Evolutionary conservation across 2,113 vertebrate genomes (phyloP), one percentile per base, ranked within the genome.

Genomic region (Delphinapterus leucas): DNA sequence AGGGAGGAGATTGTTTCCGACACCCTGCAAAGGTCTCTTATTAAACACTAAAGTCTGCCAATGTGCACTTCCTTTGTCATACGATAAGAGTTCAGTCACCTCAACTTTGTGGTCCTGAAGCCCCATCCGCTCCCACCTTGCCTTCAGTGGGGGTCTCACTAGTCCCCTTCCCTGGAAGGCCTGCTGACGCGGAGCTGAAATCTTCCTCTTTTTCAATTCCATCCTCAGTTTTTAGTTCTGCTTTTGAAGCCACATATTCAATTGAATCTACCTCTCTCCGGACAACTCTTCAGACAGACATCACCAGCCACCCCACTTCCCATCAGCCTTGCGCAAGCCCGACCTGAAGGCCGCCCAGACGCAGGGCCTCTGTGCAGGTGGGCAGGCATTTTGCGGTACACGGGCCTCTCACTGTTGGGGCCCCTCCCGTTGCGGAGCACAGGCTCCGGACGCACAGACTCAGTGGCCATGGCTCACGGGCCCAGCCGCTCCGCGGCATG

Each of bases 81-180:
- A 63, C 82, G 36, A 82, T 60, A 77, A 70, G 47, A 21, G 31
- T 77, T 49, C 74, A 7, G 1, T 77, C 74, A 21, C 74, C 47
- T n/a, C 44, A 21, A 53, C 74, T 77, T n/a, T 67, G 13, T 31
- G 63, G 26, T 31, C 6, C 18, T 31, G 49, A 49, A 18, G 36
- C 10, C 31, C 25, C 21, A 36, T 21, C 18, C 17, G 6, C 21
- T 17, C 53, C 53, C 53, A 53, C 53, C 8, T 10, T 18, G 7
- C 14, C 15, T 5, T 10, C 0, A 0, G 3, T 8, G 31, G 68
- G 15, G 55, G 20, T 0, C n/a, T 41, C 31, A 7, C n/a, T 20
- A 11, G 20, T n/a, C 20, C 20, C 23, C 6, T 67, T 71, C 15
- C 1, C 38, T 82, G 36, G 11, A 79, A 55, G 70, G 5, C 44